These are phyloP conservation scores for Myrmecobius fasciatus DNA, from an alignment of 2,113 vertebrate species.

Conservation along the genomic window DNA sequence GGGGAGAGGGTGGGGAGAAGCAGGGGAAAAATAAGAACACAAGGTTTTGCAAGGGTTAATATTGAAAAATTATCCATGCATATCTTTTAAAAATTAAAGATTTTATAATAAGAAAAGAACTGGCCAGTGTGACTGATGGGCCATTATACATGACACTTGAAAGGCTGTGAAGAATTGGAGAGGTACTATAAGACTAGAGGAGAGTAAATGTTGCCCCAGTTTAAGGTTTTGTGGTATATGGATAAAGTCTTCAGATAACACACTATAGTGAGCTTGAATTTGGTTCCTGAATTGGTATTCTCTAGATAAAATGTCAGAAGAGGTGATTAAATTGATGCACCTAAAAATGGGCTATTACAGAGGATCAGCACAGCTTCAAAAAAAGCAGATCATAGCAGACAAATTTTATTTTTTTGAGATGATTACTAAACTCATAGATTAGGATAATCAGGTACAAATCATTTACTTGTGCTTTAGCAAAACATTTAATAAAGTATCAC, in stretches of 20 bases:
- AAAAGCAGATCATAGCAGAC: neutral
- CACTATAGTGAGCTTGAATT: neutral
- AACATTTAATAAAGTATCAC: neutral
- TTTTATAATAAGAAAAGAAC: neutral
- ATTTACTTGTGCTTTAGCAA: neutral
- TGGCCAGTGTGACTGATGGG: neutral
- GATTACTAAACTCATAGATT: neutral
- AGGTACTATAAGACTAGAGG: neutral
- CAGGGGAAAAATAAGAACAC: no score
- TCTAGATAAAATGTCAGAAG: neutral
- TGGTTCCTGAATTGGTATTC: neutral
- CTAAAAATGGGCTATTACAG: neutral
- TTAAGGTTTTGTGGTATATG: neutral
- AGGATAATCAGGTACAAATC: neutral
- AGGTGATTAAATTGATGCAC: neutral
- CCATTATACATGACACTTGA: neutral
- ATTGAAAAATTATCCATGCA: no score
- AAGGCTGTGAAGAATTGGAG: neutral
- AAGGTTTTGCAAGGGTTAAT: no score
- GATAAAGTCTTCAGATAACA: neutral
- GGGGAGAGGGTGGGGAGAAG: no score
- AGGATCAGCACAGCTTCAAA: neutral
- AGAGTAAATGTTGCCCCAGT: neutral
- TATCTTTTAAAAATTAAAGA: no score
- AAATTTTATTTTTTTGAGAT: neutral